These are phyloP conservation scores for Xiphophorus maculatus DNA, from an alignment of 2,113 vertebrate species.

Conservation along the genomic window DNA sequence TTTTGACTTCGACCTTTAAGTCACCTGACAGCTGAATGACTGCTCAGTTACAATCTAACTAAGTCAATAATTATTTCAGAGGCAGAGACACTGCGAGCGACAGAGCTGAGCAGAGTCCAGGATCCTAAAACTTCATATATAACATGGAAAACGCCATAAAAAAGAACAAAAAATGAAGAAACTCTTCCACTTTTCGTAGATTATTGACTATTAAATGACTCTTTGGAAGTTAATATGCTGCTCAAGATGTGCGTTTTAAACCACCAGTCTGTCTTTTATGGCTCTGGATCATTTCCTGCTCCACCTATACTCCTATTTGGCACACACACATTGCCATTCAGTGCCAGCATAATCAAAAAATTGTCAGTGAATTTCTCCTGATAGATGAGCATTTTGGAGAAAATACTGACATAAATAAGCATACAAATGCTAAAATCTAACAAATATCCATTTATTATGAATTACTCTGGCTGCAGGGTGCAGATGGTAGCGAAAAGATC, in stretches of 20 bases:
- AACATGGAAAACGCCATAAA: neutral
- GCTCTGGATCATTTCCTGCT: neutral
- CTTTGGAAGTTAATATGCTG: too few species aligned
- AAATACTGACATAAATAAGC: too few species aligned
- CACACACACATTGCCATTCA: neutral
- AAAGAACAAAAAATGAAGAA: neutral
- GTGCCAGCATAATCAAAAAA: neutral
- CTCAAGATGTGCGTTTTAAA: too few species aligned
- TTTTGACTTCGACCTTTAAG: neutral
- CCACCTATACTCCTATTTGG: neutral
- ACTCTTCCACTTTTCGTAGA: neutral
- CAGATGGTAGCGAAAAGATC: too few species aligned
- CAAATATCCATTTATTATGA: too few species aligned
- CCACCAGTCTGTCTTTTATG: too few species aligned
- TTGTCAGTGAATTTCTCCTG: neutral
- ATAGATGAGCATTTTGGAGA: too few species aligned
- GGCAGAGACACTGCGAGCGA: too few species aligned
- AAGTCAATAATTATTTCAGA: conserved; percentile 23
- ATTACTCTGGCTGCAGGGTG: too few species aligned
- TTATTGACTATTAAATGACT: too few species aligned
- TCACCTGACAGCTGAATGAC: conserved; percentile 36
- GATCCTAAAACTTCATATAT: neutral
- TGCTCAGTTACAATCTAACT: neutral
- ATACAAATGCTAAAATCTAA: too few species aligned
- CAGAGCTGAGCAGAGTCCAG: neutral